Evolutionary conservation across 2,113 vertebrate genomes (phyloP), one percentile per base, ranked within the genome.

Genomic region (Lagenorhynchus albirostris): DNA sequence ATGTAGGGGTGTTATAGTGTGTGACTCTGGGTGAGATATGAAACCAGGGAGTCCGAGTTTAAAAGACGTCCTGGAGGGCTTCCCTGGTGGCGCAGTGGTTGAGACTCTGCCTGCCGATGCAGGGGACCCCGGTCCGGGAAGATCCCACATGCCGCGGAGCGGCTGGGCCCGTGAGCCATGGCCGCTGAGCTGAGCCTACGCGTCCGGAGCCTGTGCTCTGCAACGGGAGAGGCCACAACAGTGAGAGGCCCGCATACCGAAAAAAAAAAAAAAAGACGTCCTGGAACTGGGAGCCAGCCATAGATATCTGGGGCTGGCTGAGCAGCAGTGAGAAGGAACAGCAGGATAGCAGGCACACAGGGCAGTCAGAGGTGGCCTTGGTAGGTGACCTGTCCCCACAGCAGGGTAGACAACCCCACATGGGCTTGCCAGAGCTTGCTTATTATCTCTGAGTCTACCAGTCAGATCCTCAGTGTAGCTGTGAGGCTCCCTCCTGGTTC

Each of bases 101-200:
- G 15, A 18, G 53, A 53, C 4, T 53, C 50, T 1, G 50, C 50
- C 50, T 53, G 50, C 50, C 50, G 14, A 15, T 53, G 50, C 50
- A 15, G 50, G 50, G 50, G 50, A 15, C 12, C 12, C 50, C 13
- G 50, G 50, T 50, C 50, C 3, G 13, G 12, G 50, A 53, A 15
- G 50, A 53, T 53, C 50, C 50, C 50, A 15, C 15, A 1, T 53
- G 50, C 50, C 5, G 14, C 4, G 50, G 50, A 53, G 50, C 15
- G 5, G 15, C 50, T 53, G 5, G 5, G 15, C 50, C 50, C 15
- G 3, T 17, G 15, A 53, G 50, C 47, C 47, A 47, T 47, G 47
- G 47, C 47, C 2, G 0, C 11, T 13, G 47, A 2, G 10, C 10
- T 47, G 44, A 3, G 50, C 15, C 50, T 53, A 4, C 15, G 3